Conservation (phyloP, 2,888 invertebrate species). For the Diarsia mendica region DNA sequence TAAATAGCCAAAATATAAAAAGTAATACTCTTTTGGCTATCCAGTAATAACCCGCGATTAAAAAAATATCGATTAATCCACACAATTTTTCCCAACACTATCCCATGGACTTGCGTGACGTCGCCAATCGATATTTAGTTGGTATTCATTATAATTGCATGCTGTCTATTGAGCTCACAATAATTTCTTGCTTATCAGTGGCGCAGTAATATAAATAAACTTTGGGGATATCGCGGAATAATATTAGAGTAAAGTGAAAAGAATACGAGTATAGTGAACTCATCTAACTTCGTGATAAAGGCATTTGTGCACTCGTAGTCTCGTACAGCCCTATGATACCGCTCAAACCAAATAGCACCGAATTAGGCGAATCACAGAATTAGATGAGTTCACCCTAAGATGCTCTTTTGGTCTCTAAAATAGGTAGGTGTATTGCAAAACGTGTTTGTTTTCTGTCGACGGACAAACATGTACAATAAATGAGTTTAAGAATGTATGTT, state of each 20-base stretch:
- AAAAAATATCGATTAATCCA: slow-evolving; percentile 22
- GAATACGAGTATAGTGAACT: too few relatives aligned
- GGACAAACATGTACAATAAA: too few relatives aligned
- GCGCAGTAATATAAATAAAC: slow-evolving; percentile 67
- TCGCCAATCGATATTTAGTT: slow-evolving; percentile 82
- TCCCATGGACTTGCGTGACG: slow-evolving; percentile 76
- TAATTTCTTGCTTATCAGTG: slow-evolving; percentile 74
- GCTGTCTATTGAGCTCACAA: slow-evolving; percentile 80
- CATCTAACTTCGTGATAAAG: too few relatives aligned
- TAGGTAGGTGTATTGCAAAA: background rate
- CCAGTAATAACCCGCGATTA: background rate
- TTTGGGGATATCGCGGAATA: slow-evolving; percentile 66
- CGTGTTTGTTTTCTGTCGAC: background rate
- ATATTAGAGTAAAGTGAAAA: slow-evolving; percentile 35
- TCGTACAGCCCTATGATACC: too few relatives aligned
- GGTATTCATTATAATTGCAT: slow-evolving; percentile 85
- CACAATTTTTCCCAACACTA: slow-evolving; percentile 56
- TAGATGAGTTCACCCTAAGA: too few relatives aligned
- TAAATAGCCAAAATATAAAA: background rate
- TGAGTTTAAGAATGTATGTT: background rate
- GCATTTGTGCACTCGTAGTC: too few relatives aligned
- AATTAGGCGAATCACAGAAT: too few relatives aligned
- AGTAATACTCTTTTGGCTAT: background rate
- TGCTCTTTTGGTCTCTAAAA: background rate
- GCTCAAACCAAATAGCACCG: too few relatives aligned